These are phyloP conservation scores for Leptinotarsa lineolata DNA, from an alignment of 1,140 invertebrate species.

Conservation along the genomic window DNA sequence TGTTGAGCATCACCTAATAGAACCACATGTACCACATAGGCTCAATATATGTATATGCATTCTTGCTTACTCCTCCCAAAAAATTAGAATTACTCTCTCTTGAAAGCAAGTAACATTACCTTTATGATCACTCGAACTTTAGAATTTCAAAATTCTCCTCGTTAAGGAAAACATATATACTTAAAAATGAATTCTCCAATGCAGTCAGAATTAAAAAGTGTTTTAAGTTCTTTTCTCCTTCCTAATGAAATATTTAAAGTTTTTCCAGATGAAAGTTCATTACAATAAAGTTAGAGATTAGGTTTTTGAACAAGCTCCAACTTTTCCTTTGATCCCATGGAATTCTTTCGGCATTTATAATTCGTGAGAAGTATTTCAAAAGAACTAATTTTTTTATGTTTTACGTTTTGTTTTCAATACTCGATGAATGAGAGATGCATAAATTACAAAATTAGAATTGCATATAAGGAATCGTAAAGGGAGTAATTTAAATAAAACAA, in stretches of 20 bases:
- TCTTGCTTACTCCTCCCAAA: too few relatives aligned
- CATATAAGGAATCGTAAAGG: too few relatives aligned
- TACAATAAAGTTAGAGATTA: conserved; percentile 4
- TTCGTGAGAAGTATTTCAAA: not conserved
- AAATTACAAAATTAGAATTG: too few relatives aligned
- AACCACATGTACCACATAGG: too few relatives aligned
- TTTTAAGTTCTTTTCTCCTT: not conserved
- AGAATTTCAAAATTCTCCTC: not conserved
- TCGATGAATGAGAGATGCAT: too few relatives aligned
- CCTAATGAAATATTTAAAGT: not conserved
- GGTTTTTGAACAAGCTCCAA: not conserved
- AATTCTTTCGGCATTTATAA: not conserved
- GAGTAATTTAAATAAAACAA: too few relatives aligned
- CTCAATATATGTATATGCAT: too few relatives aligned
- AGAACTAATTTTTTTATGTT: not conserved
- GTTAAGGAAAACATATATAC: not conserved
- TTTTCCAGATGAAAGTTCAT: not conserved
- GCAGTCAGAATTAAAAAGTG: not conserved
- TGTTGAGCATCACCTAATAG: too few relatives aligned
- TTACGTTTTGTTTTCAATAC: too few relatives aligned
- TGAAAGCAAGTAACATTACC: too few relatives aligned
- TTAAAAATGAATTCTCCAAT: not conserved
- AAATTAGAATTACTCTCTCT: too few relatives aligned
- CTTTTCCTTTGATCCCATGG: not conserved
- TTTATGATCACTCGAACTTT: too few relatives aligned